phyloP scores from a whole-genome alignment of 2,797 vertebrate genomes.

The Acrocephalus scirpaceus region DNA sequence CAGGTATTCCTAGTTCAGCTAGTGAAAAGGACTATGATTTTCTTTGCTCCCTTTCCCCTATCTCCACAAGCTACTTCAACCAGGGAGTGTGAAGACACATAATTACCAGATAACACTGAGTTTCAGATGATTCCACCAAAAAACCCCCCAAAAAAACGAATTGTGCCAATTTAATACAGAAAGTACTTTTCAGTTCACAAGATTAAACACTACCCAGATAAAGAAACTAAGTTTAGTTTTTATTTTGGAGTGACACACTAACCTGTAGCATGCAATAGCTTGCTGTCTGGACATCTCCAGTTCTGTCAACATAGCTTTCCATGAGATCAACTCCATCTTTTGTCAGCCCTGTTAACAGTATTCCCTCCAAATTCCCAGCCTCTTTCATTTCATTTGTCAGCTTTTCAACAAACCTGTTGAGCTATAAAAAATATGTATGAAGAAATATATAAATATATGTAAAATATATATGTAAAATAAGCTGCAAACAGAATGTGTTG shows the following conservation, averaged over 20 bases:
- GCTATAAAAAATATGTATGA: conserved; percentile 68
- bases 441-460: not conserved
- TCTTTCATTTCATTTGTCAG: conserved; percentile 97
- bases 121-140: not conserved
- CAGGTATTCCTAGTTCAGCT: not conserved
- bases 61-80: not conserved
- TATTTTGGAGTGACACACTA: not conserved
- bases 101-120: not conserved
- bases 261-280: conserved; percentile 99
- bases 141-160: not conserved
- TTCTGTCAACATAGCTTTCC: conserved; percentile 96
- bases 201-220: not conserved
- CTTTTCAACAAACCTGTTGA: conserved; percentile 95
- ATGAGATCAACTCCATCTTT: conserved; percentile 97
- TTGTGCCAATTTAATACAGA: not conserved
- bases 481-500: not conserved
- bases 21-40: not conserved
- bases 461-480: not conserved
- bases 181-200: not conserved
- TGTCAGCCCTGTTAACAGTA: conserved; percentile 94
- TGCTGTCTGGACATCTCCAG: conserved; percentile 98
- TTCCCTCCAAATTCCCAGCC: conserved; percentile 94
- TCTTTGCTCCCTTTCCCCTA: not conserved
- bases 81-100: not conserved
- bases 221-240: not conserved